Conservation (phyloP, 2,797 vertebrate genomes). For the Fratercula arctica region DNA sequence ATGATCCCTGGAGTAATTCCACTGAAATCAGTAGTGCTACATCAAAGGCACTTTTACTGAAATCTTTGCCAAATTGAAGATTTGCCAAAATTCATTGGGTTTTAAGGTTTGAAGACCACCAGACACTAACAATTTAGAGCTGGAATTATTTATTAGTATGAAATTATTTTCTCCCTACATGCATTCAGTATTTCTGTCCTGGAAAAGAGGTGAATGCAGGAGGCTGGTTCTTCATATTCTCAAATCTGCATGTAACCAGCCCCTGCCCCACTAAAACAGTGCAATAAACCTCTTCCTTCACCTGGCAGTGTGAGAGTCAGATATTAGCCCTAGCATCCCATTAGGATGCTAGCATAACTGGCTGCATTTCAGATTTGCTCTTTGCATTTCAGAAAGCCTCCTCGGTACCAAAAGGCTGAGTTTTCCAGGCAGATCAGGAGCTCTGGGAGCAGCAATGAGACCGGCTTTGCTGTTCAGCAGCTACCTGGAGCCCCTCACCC, state of each 20-base stretch:
- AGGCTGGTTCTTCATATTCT: not conserved
- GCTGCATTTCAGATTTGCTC: not conserved
- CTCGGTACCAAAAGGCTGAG: not conserved
- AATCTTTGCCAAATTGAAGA: not conserved
- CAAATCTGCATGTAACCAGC: not conserved
- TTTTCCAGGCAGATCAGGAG: not conserved
- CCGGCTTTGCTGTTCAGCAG: accelerated
- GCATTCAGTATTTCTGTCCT: not conserved
- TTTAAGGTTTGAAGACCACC: not conserved
- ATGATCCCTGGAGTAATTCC: not conserved
- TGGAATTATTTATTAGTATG: not conserved
- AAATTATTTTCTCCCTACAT: not conserved
- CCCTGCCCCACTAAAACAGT: not conserved
- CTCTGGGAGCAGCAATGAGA: not conserved
- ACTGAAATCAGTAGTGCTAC: not conserved
- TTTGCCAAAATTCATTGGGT: not conserved
- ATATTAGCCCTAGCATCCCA: not conserved
- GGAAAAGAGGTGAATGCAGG: not conserved
- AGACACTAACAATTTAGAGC: not conserved
- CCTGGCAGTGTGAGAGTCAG: not conserved
- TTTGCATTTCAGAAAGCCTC: not conserved
- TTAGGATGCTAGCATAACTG: not conserved
- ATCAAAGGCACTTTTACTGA: not conserved
- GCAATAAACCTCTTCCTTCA: not conserved
- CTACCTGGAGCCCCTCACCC: accelerated